Evolutionary conservation across 2,797 vertebrate genomes (phyloP).

Genomic region (Chiroxiphia lanceolata): DNA sequence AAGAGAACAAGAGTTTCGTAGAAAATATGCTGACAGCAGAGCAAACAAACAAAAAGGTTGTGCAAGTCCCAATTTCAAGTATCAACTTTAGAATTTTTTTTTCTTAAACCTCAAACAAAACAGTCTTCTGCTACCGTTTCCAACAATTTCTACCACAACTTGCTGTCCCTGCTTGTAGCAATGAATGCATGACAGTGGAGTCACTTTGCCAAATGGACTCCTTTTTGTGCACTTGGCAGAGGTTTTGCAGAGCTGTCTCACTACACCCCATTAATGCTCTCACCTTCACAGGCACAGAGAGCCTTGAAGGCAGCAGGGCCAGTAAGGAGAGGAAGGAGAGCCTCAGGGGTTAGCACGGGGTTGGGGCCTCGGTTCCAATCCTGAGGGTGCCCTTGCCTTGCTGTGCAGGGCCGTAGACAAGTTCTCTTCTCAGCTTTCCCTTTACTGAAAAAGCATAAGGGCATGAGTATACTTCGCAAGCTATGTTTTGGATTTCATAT

Average conservation of each 20-base stretch:
- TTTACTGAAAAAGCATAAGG: background rate
- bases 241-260: background rate
- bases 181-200: background rate
- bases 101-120: background rate
- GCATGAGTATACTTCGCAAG: background rate
- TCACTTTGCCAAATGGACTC: background rate
- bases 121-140: background rate
- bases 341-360: background rate
- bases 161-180: background rate
- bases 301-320: background rate
- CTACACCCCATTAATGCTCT: background rate
- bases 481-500: fast-evolving
- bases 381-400: background rate
- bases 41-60: background rate
- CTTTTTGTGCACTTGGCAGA: background rate
- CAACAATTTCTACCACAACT: background rate
- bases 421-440: background rate
- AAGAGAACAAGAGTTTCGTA: constrained; percentile 4
- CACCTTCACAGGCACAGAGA: background rate
- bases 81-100: background rate
- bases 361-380: background rate
- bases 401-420: background rate
- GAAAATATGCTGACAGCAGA: constrained; percentile 40
- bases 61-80: background rate
- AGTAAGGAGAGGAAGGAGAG: background rate